Conservation (phyloP, 2,113 vertebrate genomes). For the Silurus meridionalis region DNA sequence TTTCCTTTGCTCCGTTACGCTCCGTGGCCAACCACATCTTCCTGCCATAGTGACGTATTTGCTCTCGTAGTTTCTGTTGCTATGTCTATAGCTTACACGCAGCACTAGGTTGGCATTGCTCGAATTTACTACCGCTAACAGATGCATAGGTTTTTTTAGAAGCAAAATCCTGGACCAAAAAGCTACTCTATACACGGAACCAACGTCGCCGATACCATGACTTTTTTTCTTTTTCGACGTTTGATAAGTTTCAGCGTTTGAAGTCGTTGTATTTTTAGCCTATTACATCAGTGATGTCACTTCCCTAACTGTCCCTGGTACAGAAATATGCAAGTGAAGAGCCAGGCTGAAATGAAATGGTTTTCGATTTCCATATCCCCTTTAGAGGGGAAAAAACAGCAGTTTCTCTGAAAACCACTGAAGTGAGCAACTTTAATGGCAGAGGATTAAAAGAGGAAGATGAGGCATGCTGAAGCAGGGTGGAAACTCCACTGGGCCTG, state of each 20-base stretch:
- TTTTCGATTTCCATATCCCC: slow-evolving; percentile 21
- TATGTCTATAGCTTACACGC: neutral
- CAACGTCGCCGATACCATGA: neutral
- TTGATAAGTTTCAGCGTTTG: neutral
- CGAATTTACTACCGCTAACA: neutral
- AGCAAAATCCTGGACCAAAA: neutral
- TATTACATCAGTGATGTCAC: neutral
- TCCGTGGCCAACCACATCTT: slow-evolving; percentile 68
- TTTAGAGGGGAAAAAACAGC: neutral
- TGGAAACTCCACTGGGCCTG: slow-evolving; percentile 49
- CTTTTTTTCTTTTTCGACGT: neutral
- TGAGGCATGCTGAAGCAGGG: neutral
- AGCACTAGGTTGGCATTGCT: neutral
- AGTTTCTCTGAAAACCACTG: slow-evolving; percentile 47
- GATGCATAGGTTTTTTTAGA: neutral
- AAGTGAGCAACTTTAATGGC: slow-evolving; percentile 24
- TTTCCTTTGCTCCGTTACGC: slow-evolving; percentile 75
- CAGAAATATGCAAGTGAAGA: neutral
- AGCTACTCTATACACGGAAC: neutral
- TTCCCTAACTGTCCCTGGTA: neutral
- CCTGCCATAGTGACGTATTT: slow-evolving; percentile 60
- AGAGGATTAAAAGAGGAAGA: slow-evolving; percentile 47
- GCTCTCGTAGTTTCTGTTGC: neutral
- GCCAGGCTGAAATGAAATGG: neutral
- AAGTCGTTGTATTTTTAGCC: neutral